Evolutionary conservation across 1,140 invertebrate species (phyloP), one percentile per base, ranked within the genome.

Genomic region (Aporrectodea caliginosa): DNA sequence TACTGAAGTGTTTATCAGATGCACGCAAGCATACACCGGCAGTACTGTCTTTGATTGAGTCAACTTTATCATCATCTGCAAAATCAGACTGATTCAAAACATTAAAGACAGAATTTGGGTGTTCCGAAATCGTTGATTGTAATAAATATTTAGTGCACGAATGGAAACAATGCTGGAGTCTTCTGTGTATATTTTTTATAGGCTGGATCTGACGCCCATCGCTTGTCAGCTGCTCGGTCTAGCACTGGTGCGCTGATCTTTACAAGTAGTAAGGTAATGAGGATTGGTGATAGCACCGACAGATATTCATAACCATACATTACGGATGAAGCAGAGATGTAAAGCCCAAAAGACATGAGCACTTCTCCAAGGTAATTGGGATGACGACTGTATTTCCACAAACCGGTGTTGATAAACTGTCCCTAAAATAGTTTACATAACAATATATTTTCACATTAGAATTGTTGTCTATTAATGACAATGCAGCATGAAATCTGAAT

Each of bases 311-410:
- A 81, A 1, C 85, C 85, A 73, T 82, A 79, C 22, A 86, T 73
- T 2, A 82, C 81, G 0, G 81, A 78, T 14, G 79, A 80, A 0
- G 85, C 80, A 1, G 85, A 84, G 0, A 58, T 58, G 43, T 58
- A 6, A 58, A 22, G 43, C 43, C 43, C 22, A 22, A 22, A 58
- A 22, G 43, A 58, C 43, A 12, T 58, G 6, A 58, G 43, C 22
- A 22, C 43, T 22, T 58, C 22, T 58, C 43, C 43, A 58, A 58
- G 22, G 16, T 82, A 81, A 87, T 98, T 98, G 0, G 95, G 95
- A 89, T 97, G 95, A 78, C 95, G 91, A 0, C 94, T 95, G 16
- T 95, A 84, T 73, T 92, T 92, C 95, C 95, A 98, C 14, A 97
- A 88, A 12, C 95, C 93, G 75, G 79, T 73, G 1, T 58, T 71